Percentiles rank a stretch among this genome's conserved stretches.
Evolutionary conservation across 2,113 vertebrate species (phyloP).

Genomic region (Chlorodrepanis virens): DNA sequence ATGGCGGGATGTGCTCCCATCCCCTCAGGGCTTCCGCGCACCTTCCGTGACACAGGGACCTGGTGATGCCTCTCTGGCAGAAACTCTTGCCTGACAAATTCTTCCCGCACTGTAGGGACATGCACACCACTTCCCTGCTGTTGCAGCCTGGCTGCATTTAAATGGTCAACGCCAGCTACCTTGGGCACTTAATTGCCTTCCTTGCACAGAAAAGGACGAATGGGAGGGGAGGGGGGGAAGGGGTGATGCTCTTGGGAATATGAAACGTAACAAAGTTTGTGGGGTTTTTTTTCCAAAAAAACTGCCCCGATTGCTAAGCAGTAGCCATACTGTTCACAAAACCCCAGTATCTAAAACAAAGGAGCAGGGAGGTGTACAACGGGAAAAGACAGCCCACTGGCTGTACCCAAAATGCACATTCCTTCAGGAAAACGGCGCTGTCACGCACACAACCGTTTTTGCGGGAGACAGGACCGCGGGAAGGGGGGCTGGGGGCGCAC

Average conservation of each 20-base stretch:
- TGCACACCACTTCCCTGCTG: background rate
- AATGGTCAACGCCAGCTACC: background rate
- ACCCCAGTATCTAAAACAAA: background rate
- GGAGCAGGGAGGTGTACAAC: background rate
- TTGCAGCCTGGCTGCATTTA: background rate
- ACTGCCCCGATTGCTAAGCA: background rate
- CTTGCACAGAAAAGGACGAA: background rate
- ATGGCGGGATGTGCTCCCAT: fast-evolving
- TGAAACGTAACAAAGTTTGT: background rate
- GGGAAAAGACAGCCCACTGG: background rate
- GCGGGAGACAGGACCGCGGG: background rate
- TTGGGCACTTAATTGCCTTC: background rate
- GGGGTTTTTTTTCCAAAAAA: background rate
- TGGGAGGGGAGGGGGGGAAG: fast-evolving
- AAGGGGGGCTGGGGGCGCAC: background rate
- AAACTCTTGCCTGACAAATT: background rate
- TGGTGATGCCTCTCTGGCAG: background rate
- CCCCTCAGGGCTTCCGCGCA: background rate
- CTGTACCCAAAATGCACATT: background rate
- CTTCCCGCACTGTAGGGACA: background rate
- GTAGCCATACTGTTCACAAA: background rate
- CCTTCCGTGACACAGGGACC: background rate
- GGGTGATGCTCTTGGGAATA: background rate
- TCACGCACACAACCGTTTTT: background rate
- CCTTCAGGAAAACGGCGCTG: background rate